Evolutionary conservation across 2,797 vertebrate genomes (phyloP).

Genomic region (Echeneis naucrates): DNA sequence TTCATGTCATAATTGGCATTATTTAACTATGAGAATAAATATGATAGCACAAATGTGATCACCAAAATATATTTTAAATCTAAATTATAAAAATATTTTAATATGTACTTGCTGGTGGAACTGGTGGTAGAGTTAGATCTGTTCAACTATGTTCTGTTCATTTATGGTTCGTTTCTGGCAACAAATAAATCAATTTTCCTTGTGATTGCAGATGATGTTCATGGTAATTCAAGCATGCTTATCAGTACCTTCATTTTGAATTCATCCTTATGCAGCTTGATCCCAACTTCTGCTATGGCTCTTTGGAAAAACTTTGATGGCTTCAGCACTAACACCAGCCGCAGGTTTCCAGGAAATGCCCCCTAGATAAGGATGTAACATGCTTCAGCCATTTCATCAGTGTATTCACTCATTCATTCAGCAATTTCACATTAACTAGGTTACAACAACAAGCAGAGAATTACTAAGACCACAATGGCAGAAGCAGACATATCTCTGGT

Average conservation of each 20-base stretch:
- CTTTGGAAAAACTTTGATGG: constrained; percentile 93
- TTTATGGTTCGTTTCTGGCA: too few relatives aligned
- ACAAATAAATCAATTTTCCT: neutral
- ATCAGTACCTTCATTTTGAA: constrained; percentile 99
- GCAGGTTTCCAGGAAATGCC: constrained; percentile 95
- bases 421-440: neutral
- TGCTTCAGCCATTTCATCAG: neutral
- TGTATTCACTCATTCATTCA: neutral
- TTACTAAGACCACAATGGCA: neutral
- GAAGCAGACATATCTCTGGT: neutral
- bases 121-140: too few relatives aligned
- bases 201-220: neutral
- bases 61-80: too few relatives aligned
- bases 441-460: neutral
- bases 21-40: neutral
- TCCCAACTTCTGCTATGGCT: constrained; percentile 92
- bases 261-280: constrained; percentile 93
- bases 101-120: too few relatives aligned
- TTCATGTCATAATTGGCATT: neutral
- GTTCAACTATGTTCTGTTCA: too few relatives aligned
- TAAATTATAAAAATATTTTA: too few relatives aligned
- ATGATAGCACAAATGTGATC: too few relatives aligned
- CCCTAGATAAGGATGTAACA: constrained; percentile 81
- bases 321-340: constrained; percentile 92
- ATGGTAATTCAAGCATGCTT: constrained; percentile 79